Evolutionary conservation across 2,888 invertebrate genomes (phyloP).

Genomic region (Drosophila merina): DNA sequence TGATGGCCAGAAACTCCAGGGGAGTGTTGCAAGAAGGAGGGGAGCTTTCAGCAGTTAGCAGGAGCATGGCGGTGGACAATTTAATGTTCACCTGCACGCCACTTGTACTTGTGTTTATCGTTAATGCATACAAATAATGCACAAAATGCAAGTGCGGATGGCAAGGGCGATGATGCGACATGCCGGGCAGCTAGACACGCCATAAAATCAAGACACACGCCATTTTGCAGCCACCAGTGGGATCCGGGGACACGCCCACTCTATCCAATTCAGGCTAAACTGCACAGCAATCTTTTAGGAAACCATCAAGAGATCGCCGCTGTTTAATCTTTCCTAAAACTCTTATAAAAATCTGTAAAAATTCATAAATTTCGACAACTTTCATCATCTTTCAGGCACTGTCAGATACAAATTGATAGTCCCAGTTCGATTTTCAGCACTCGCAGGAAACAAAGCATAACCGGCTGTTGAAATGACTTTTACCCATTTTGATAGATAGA

Average conservation of each 20-base stretch:
- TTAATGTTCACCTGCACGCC: constrained; percentile 35
- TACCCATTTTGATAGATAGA: constrained; percentile 64
- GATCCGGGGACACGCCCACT: constrained; percentile 24
- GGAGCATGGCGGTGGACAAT: neutral
- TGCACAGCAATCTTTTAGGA: neutral
- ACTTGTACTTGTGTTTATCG: constrained; percentile 42
- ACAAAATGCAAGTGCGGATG: constrained; percentile 68
- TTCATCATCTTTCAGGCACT: constrained; percentile 32
- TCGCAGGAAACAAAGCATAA: constrained; percentile 24
- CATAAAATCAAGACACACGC: constrained; percentile 71
- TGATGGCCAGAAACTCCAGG: constrained; percentile 6
- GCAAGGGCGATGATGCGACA: constrained; percentile 24
- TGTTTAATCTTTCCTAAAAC: too few species aligned
- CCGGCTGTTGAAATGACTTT: constrained; percentile 68
- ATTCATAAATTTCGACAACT: constrained; percentile 51
- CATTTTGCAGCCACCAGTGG: constrained; percentile 54
- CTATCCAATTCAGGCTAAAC: constrained; percentile 45
- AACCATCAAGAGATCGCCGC: too few species aligned
- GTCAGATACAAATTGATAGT: constrained; percentile 70
- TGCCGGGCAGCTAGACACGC: constrained; percentile 34
- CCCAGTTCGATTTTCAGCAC: constrained; percentile 49
- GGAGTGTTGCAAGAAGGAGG: neutral
- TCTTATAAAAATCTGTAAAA: constrained; percentile 4
- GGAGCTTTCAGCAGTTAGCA: neutral
- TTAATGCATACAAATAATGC: constrained; percentile 76